Percentiles rank a stretch among this genome's conserved stretches.
Evolutionary conservation across 2,113 vertebrate species (phyloP).

Genomic region (Gnathonemus echidnorhynchus): DNA sequence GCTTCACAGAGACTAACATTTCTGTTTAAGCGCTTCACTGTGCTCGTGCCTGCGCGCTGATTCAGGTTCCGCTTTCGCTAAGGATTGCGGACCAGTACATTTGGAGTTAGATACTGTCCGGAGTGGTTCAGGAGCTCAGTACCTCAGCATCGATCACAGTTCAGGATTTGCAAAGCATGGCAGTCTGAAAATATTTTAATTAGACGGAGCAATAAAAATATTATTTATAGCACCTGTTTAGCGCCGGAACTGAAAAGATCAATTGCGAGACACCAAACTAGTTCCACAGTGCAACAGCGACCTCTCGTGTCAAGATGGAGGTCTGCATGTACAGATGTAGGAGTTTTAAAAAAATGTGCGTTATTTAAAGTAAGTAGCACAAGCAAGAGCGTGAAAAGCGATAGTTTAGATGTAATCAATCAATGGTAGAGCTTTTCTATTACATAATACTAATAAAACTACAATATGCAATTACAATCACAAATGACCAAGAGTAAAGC

Average conservation of each 20-base stretch:
- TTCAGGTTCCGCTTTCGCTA: not conserved
- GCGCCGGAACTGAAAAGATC: not conserved
- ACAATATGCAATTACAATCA: not conserved
- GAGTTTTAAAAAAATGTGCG: not conserved
- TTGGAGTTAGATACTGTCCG: not conserved
- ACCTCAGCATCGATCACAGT: not conserved
- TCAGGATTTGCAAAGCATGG: not conserved
- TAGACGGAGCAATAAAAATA: not conserved
- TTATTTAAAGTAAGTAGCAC: not conserved
- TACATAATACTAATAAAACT: not conserved
- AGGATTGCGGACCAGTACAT: not conserved
- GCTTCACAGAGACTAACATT: not conserved
- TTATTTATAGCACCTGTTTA: not conserved
- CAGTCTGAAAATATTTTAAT: constrained; percentile 1
- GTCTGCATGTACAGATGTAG: not conserved
- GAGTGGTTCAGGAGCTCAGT: not conserved
- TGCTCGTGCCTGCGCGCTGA: not conserved
- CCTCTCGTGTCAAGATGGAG: not conserved
- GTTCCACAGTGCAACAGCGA: not conserved
- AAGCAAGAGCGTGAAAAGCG: not conserved
- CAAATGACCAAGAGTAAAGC: not conserved
- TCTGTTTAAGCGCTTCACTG: not conserved
- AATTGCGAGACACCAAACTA: not conserved
- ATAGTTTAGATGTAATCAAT: not conserved
- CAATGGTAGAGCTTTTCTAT: not conserved